Evolutionary conservation across 2,113 vertebrate genomes (phyloP), one percentile per base, ranked within the genome.

Genomic region (Pagrus major): DNA sequence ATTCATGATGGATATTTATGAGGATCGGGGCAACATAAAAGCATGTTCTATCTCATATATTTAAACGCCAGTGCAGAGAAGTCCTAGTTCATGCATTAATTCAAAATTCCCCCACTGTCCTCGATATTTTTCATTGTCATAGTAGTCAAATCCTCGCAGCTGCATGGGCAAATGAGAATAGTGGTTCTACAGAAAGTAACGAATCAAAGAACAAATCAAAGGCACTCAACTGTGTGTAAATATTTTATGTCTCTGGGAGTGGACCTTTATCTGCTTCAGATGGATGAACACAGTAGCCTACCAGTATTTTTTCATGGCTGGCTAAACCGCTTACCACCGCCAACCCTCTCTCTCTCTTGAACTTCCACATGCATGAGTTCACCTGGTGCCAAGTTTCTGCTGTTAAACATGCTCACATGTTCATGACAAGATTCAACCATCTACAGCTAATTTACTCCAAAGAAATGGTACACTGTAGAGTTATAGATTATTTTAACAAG

Each of bases 1-100:
- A 69, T 86, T 6, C 3, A 0, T 52, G 44, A 55, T 49, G 56
- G 75, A 64, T 82, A 84, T 88, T 82, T 65, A 84, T 88, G 68
- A 70, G 75, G 46, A 80, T 18, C 49, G 29, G 31, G 4, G 18
- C 52, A 59, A 65, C 52, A 81, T 71, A 18, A n/a, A 80, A 80
- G 42, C 11, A 42, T 71, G 31, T 56, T 71, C n/a, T 49, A 31
- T 70, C n/a, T 73, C 12, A 59, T 72, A 68, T 81, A 56, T 85
- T 70, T 27, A 68, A 78, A 72, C 14, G 46, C 29, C 10, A 35
- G 29, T 39, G 44, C 31, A 47, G 55, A 51, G 39, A 71, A 63
- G 64, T 70, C 59, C 71, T 65, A 60, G 35, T 69, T 56, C 27
- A 77, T 60, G 54, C 61, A 64, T 78, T 64, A 10, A 82, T 86